Evolutionary conservation across 2,797 vertebrate species (phyloP).

Genomic region (Chelonia mydas): DNA sequence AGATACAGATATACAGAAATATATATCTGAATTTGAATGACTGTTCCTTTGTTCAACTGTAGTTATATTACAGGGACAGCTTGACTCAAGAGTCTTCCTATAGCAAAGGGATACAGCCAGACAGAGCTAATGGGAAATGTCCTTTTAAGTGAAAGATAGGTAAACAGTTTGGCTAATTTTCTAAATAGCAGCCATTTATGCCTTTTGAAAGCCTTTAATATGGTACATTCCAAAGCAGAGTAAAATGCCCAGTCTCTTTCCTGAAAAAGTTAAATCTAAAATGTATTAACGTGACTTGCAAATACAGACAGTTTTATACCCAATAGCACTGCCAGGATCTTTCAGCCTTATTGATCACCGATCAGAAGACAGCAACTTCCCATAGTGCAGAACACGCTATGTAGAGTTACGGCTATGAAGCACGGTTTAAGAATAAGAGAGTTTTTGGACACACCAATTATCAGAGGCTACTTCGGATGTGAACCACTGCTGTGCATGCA

Average conservation of each 20-base stretch:
- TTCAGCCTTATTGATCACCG: background rate
- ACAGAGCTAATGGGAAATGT: background rate
- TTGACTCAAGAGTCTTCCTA: background rate
- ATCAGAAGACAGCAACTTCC: background rate
- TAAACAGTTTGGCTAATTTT: constrained; percentile 8
- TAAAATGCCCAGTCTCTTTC: background rate
- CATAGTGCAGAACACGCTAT: background rate
- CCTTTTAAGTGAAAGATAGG: background rate
- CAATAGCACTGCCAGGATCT: background rate
- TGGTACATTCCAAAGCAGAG: constrained; percentile 32
- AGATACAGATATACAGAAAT: background rate
- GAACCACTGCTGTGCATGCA: background rate
- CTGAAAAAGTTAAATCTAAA: constrained; percentile 26
- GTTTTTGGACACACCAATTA: background rate
- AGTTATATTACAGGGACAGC: background rate
- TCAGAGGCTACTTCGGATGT: background rate
- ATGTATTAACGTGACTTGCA: constrained; percentile 58
- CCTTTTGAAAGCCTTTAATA: constrained; percentile 10
- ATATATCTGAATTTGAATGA: background rate
- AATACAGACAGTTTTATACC: background rate
- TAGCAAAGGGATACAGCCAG: background rate
- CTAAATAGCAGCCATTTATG: background rate
- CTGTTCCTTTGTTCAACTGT: background rate
- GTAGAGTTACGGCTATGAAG: background rate
- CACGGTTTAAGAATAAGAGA: background rate